These are phyloP conservation scores for Drosophila merina DNA, from an alignment of 2,888 invertebrate species.

Conservation along the genomic window DNA sequence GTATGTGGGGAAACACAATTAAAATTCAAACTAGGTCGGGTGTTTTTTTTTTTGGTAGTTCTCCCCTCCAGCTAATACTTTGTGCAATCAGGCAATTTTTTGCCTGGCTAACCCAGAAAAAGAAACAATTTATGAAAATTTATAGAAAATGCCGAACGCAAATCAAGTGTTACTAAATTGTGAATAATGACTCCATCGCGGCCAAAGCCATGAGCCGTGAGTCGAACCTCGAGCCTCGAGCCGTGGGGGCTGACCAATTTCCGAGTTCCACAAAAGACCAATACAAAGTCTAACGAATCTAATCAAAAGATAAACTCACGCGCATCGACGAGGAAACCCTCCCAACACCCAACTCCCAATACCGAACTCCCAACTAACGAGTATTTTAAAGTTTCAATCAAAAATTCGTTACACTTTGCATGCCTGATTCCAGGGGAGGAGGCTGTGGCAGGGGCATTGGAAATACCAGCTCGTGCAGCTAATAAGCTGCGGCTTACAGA, in stretches of 20 bases:
- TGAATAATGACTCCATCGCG: constrained; percentile 74
- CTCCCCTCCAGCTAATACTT: constrained; percentile 22
- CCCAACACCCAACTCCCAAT: constrained; percentile 10
- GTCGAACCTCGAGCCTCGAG: no score
- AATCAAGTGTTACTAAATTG: constrained; percentile 80
- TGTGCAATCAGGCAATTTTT: constrained; percentile 42
- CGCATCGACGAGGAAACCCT: constrained; percentile 66
- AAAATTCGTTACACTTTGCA: constrained; percentile 78
- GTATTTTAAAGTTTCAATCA: constrained; percentile 78
- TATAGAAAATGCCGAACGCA: constrained; percentile 71
- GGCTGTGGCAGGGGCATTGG: constrained; percentile 8
- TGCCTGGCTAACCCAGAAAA: constrained; percentile 7
- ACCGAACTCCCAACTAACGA: constrained; percentile 51
- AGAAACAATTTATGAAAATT: constrained; percentile 67
- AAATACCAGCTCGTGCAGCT: constrained; percentile 72
- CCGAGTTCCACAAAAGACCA: constrained; percentile 63
- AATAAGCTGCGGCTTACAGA: constrained; percentile 76
- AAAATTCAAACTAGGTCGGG: constrained; percentile 27
- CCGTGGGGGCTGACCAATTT: constrained; percentile 57
- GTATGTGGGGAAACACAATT: constrained; percentile 13
- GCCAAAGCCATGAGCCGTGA: constrained; percentile 10
- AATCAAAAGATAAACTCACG: constrained; percentile 78
- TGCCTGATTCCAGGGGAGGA: constrained; percentile 6
- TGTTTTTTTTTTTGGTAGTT: constrained; percentile 10
- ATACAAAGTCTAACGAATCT: constrained; percentile 72